Evolutionary conservation across 2,113 vertebrate species (phyloP).

Genomic region (Gallinago paraguaiae): DNA sequence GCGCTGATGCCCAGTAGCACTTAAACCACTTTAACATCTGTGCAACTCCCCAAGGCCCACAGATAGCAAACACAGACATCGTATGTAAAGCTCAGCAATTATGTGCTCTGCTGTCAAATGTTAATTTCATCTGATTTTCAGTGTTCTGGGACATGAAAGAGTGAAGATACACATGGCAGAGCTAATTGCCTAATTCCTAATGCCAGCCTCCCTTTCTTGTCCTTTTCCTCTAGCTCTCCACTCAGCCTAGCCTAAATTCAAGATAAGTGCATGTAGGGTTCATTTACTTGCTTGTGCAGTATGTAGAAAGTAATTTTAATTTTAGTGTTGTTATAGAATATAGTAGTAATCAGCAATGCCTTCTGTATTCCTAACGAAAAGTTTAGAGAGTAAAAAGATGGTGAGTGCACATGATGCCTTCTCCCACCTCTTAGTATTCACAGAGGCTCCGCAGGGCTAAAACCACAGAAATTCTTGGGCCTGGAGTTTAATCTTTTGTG

Average conservation of each 20-base stretch:
- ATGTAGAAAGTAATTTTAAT: not conserved
- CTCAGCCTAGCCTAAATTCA: not conserved
- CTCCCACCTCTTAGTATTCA: not conserved
- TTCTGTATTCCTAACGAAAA: not conserved
- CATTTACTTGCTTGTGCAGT: not conserved
- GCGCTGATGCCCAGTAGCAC: not conserved
- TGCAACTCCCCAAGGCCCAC: not conserved
- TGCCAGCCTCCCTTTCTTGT: not conserved
- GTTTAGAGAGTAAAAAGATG: not conserved
- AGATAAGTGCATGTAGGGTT: not conserved
- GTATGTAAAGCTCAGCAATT: rapidly evolving
- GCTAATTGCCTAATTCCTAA: not conserved
- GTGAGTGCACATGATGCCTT: not conserved
- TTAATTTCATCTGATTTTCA: not conserved
- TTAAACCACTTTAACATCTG: not conserved
- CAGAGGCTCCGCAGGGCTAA: not conserved
- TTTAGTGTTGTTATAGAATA: not conserved
- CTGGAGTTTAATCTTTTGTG: not conserved
- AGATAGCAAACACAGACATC: rapidly evolving
- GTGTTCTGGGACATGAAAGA: not conserved
- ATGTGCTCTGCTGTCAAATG: rapidly evolving
- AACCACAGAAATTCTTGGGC: not conserved
- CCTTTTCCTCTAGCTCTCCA: not conserved
- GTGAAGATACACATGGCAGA: not conserved
- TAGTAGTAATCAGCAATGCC: not conserved